These are phyloP conservation scores for Syndactyla subalaris DNA, from an alignment of 2,797 vertebrate genomes.

Conservation along the genomic window DNA sequence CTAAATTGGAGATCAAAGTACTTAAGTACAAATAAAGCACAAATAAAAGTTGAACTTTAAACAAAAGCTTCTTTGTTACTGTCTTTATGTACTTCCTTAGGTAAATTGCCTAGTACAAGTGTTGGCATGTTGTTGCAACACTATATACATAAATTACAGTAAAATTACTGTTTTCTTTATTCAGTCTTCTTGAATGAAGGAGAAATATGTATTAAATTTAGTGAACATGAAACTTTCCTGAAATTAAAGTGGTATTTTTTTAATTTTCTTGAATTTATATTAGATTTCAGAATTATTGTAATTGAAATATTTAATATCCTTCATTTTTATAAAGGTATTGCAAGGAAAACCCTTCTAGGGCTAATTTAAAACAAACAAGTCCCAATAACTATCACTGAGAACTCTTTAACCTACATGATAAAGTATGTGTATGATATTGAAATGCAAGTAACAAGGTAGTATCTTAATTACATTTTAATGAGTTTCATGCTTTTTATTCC, in stretches of 20 bases:
- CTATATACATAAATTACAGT: background rate
- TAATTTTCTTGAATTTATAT: background rate
- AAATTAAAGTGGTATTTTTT: background rate
- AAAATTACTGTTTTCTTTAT: background rate
- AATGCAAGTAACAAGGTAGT: background rate
- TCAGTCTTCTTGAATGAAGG: background rate
- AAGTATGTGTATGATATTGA: background rate
- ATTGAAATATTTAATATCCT: background rate
- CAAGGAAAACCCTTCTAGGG: background rate
- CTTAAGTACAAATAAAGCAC: background rate
- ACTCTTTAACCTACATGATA: background rate
- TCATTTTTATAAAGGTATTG: background rate
- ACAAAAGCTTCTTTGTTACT: background rate
- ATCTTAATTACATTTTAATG: background rate
- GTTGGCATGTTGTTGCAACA: background rate
- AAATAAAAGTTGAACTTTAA: background rate
- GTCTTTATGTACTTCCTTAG: background rate
- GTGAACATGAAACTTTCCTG: background rate
- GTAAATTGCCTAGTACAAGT: background rate
- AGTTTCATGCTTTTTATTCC: background rate
- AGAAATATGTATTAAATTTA: background rate
- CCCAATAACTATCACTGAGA: background rate
- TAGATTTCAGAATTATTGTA: background rate
- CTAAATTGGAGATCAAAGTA: background rate
- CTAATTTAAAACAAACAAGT: background rate